Base-by-base conservation (phyloP, 2,888 invertebrate genomes). In the Euzophera pinguis region DNA sequence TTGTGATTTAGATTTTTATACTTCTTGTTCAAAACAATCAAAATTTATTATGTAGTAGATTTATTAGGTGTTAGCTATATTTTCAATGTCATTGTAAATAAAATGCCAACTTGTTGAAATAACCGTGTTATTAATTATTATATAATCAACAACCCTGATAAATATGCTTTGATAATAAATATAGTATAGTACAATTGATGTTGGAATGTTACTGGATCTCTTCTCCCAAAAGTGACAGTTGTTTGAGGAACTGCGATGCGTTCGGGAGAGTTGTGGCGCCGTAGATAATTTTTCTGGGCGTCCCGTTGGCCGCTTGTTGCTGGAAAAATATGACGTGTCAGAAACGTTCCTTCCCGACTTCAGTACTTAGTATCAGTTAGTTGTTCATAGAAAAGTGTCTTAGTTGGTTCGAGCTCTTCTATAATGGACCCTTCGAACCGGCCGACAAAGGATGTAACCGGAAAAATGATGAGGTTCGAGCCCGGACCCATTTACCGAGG, bases 201-300 rank as follows among this genome's bases (percentile, higher is more conserved):
- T 45, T 54, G 53, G 85, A 87, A 85, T 84, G 85, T 81, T 83
- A 87, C 63, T 92, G 91, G 59, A 94, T 92, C 78, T 96, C 95
- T 72, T 94, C 93, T 42, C 96, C 95, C 58, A 96, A 81, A 27
- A 94, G 91, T n/a, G 95, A 94, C 29, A 97, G 91, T 85, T 99
- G 99, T 82, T 96, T 96, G 57, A 99, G 91, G 86, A 99, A 99
- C 77, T 98, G 98, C 64, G 94, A 93, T 5, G 99, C 98, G 89
- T 97, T 99, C 61, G 96, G 95, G 57, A 99, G 91, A 41, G 99
- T 97, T 27, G 99, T 97, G 56, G 98, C 95, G 37, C 99, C 99
- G 78, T 99, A 99, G 52, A 97, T 95, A 57, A 99, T 95, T 75
- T 96, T 93, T 78, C 96, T 95, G 9, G 92, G 84, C 53, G 92